These are phyloP conservation scores for Argopecten irradians DNA, from an alignment of 1,140 invertebrate genomes.

Conservation along the genomic window DNA sequence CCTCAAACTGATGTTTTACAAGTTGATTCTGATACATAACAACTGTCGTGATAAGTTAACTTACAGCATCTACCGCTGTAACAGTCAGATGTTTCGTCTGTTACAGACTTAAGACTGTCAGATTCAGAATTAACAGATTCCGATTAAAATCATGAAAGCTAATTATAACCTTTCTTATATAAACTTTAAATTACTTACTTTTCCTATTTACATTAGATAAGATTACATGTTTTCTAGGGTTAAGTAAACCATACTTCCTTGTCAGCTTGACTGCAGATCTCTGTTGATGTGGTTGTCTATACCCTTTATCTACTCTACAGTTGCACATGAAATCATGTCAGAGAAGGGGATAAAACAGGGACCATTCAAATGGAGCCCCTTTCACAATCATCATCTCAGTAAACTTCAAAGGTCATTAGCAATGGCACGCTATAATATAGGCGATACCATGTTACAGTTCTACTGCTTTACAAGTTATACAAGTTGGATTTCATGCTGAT, in stretches of 20 bases:
- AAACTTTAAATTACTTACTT: neutral
- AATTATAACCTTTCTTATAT: neutral
- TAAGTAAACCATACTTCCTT: neutral
- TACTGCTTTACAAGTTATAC: neutral
- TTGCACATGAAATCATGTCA: neutral
- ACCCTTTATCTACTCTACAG: neutral
- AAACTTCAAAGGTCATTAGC: neutral
- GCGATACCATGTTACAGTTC: neutral
- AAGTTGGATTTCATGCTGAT: neutral
- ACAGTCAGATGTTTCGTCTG: neutral
- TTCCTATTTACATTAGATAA: neutral
- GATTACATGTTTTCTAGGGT: neutral
- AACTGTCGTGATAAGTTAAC: neutral
- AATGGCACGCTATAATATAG: neutral
- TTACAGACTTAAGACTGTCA: neutral
- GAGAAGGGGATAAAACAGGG: neutral
- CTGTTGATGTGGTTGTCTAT: neutral
- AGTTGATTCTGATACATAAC: neutral
- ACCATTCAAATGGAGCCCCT: neutral
- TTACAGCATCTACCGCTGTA: neutral
- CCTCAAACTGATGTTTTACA: neutral
- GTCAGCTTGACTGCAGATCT: slow-evolving; percentile 14
- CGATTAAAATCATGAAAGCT: no score
- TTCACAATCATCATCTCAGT: neutral
- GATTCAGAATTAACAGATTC: neutral